phyloP scores from a whole-genome alignment of 2,888 invertebrate genomes.

The Eucera pruinosa region DNA sequence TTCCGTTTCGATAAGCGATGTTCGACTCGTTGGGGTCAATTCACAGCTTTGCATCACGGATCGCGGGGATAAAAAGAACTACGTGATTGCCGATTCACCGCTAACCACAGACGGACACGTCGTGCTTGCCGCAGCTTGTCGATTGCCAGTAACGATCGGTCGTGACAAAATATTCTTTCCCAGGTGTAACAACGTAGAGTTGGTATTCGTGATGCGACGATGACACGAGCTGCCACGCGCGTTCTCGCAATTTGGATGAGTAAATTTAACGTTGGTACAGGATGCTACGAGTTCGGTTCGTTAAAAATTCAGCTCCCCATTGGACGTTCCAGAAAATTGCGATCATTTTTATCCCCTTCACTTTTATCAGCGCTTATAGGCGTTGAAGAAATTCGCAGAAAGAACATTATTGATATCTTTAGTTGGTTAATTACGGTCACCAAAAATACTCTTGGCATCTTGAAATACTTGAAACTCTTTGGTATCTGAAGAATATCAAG shows the following conservation, averaged over 20 bases:
- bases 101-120: conserved; percentile 40
- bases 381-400: too few species aligned
- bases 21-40: conserved; percentile 32
- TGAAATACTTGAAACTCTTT: too few species aligned
- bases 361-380: too few species aligned
- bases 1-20: conserved; percentile 34
- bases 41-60: conserved; percentile 29
- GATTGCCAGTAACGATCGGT: conserved; percentile 38
- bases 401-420: too few species aligned
- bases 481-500: too few species aligned
- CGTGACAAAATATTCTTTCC: conserved; percentile 46
- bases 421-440: too few species aligned
- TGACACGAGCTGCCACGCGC: background rate
- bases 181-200: background rate
- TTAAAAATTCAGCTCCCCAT: too few species aligned
- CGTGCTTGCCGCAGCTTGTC: conserved; percentile 8
- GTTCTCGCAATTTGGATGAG: background rate
- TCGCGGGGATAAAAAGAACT: conserved; percentile 5
- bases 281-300: too few species aligned
- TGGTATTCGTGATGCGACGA: conserved; percentile 11
- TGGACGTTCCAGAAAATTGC: too few species aligned
- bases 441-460: too few species aligned
- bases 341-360: too few species aligned
- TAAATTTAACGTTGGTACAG: background rate
- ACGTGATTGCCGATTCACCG: conserved; percentile 57